A percentile compares a stretch with the other conserved stretches of the same genome.
phyloP scores from a whole-genome alignment of 2,797 vertebrate species.

The Mustela erminea region DNA sequence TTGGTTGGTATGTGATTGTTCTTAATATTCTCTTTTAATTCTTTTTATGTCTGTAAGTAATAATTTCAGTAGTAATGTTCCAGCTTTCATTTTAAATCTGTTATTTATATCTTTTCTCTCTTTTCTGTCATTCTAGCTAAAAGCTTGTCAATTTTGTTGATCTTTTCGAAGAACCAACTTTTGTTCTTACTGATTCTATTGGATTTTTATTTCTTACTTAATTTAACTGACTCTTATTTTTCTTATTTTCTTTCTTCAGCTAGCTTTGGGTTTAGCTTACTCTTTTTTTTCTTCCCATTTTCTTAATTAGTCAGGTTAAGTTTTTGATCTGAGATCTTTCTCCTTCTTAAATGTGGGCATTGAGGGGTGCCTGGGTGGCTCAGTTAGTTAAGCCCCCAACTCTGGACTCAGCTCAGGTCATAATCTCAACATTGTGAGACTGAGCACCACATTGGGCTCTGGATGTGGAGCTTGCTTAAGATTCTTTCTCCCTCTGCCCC shows the following conservation, averaged over 20 bases:
- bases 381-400: background rate
- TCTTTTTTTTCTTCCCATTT: background rate
- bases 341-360: background rate
- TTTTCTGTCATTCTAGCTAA: background rate
- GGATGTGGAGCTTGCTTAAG: background rate
- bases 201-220: background rate
- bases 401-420: background rate
- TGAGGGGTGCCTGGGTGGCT: background rate
- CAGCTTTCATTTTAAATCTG: background rate
- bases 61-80: background rate
- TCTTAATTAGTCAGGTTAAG: background rate
- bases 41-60: background rate
- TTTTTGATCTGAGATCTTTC: background rate
- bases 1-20: background rate
- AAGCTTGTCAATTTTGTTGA: background rate
- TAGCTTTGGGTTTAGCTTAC: background rate
- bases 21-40: background rate
- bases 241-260: background rate
- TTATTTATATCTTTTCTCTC: background rate
- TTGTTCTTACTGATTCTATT: background rate
- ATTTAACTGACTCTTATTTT: background rate
- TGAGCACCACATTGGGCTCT: background rate
- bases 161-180: background rate
- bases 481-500: background rate
- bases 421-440: background rate